Conservation (phyloP, 2,113 vertebrate species). For the Microtus richardsoni region DNA sequence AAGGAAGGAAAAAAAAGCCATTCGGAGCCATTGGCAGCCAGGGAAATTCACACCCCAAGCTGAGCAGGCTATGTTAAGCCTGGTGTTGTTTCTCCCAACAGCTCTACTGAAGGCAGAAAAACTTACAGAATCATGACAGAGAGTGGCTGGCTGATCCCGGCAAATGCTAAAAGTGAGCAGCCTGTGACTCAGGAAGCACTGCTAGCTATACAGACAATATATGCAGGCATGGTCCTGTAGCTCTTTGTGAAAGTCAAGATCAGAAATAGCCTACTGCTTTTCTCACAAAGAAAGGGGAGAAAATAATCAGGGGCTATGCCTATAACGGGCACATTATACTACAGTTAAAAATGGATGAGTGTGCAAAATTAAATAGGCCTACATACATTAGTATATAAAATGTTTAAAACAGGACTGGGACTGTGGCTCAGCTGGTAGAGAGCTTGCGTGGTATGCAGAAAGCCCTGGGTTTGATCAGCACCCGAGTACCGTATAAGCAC, state of each 20-base stretch:
- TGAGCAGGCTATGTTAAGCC: background rate
- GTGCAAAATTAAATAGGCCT: background rate
- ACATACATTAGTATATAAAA: background rate
- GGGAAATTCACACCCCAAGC: background rate
- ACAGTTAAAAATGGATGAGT: background rate
- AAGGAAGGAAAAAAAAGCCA: background rate
- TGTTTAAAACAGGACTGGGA: background rate
- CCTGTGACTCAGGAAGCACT: background rate
- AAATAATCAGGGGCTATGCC: accelerated
- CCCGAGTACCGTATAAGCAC: background rate
- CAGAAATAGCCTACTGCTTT: background rate
- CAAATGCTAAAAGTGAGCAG: background rate
- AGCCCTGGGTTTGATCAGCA: background rate
- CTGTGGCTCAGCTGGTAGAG: background rate
- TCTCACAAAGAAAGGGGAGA: background rate
- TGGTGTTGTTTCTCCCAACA: background rate
- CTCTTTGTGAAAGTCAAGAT: background rate
- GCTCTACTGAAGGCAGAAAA: background rate
- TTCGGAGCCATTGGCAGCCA: background rate
- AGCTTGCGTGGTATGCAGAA: background rate
- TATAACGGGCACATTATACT: background rate
- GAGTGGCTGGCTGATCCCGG: background rate
- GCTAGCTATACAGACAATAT: background rate
- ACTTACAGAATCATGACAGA: background rate
- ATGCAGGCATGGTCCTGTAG: accelerated